phyloP scores from a whole-genome alignment of 2,888 invertebrate genomes.

The Miltochrista miniata region DNA sequence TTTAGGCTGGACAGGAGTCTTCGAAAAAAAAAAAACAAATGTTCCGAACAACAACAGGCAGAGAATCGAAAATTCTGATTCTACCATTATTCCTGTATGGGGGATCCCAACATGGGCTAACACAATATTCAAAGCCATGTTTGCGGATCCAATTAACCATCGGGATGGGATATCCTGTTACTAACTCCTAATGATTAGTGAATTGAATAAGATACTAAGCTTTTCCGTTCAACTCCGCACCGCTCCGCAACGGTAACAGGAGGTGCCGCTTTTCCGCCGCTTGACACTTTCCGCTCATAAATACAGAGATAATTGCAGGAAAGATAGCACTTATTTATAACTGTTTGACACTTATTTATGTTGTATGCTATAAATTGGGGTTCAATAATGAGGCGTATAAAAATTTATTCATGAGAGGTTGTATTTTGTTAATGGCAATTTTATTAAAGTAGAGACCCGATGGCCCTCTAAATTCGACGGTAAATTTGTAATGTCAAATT shows the following conservation, averaged over 20 bases:
- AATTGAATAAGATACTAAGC: constrained; percentile 52
- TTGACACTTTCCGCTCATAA: constrained; percentile 65
- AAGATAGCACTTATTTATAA: constrained; percentile 63
- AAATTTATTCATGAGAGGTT: too few relatives aligned
- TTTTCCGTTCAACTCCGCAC: constrained; percentile 19
- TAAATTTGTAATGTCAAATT: too few relatives aligned
- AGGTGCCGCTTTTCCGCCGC: constrained; percentile 50
- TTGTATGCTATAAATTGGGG: constrained; percentile 46
- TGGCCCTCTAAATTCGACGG: too few relatives aligned
- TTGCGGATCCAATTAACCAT: constrained; percentile 31
- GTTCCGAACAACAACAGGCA: too few relatives aligned
- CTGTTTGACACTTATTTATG: too few relatives aligned
- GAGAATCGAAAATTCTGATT: too few relatives aligned
- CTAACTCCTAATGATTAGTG: constrained; percentile 50
- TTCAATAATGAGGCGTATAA: constrained; percentile 22
- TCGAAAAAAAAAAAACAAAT: too few relatives aligned
- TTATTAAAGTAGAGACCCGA: too few relatives aligned
- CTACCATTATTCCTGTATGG: too few relatives aligned
- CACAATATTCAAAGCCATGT: constrained; percentile 13
- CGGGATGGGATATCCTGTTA: constrained; percentile 42
- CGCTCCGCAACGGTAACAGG: constrained; percentile 27
- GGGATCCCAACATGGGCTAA: too few relatives aligned
- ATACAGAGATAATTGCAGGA: constrained; percentile 67
- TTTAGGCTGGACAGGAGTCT: too few relatives aligned
- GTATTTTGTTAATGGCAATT: too few relatives aligned